Base-by-base conservation (phyloP, 2,888 invertebrate genomes). In the Caenorhabditis sp. region DNA sequence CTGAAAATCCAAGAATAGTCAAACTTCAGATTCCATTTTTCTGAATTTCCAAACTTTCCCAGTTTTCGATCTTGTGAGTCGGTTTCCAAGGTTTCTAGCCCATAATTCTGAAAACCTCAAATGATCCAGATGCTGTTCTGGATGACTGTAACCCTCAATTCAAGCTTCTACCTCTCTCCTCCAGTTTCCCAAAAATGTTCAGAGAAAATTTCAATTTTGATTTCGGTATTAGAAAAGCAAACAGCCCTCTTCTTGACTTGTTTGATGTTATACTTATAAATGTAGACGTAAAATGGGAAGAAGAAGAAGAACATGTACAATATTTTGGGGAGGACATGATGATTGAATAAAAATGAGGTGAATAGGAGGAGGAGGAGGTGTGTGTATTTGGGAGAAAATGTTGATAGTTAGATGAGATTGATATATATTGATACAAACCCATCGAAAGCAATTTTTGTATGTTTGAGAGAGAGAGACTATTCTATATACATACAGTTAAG, bases 321-420 rank as follows among this genome's bases (percentile, higher is more conserved):
- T 72, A 72, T 72, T n/a, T 14, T n/a, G 47, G 47, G 44, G 47
- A 49, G 41, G 64, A 47, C 44, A 66, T 59, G 72, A 72, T 72
- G 59, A 59, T 74, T 74, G 74, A 66, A 54, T 59, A 35, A 64
- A 74, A 74, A 74, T 74, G 74, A 74, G 74, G 74, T 74, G 73
- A 73, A 73, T 61, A 73, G 73, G 35, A 47, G 38, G 41, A 41
- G 22, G 61, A 61, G 44, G 16, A 58, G 38, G 38, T 61, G 61
- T 44, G 47, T 47, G 54, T 22, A 63, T 63, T 26, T 66, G 51
- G 19, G 28, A 26, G 31, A 51, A 66, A 51, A 51, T 66, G 51
- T 66, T 49, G 47, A 47, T 47, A 66, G 49, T 31, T 47, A 49
- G n/a, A n/a, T 47, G 28, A 64, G 49, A 19, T 47, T 47, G 47